Base-by-base conservation (phyloP, 2,113 vertebrate genomes). In the Cololabis saira region DNA sequence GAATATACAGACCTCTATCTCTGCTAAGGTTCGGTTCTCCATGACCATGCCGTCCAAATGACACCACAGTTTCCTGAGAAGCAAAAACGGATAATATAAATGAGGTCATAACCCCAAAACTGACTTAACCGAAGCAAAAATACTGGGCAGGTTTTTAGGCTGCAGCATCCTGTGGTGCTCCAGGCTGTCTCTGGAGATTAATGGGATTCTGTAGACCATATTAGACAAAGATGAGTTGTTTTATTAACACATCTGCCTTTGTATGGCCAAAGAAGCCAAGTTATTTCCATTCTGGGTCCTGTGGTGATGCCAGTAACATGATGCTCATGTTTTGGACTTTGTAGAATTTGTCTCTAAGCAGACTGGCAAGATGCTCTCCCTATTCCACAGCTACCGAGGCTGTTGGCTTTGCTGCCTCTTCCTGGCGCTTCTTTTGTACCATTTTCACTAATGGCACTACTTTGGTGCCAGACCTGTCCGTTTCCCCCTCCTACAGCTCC, bases 261-360 rank as follows among this genome's bases (percentile, higher is more conserved):
- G 44, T 21, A 48, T 24, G 9, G 44, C 17, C 48, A 16, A 61
- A 61, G 44, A 40, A 37, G 18, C 27, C 27, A 21, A 16, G 27
- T 61, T 44, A 33, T 37, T 61, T 61, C 7, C 15, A 49, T 49
- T 7, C 18, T 30, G 59, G 59, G 59, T 50, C 48, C 3, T 12
- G 19, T 3, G 22, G 19, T 21, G 12, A 21, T 13, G 48, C 18
- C 48, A 50, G 48, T 4, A 5, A 50, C 18, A 50, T 50, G 12
- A 50, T 13, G 17, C 19, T 50, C 19, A 50, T 18, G 18, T 50
- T 50, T 18, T 50, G 10, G 12, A 50, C 18, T 12, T 50, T 21
- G 21, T 50, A 3, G 12, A 50, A 12, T 12, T 50, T 21, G 21
- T 50, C 48, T 1, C 10, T 5, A 12, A 22, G 12, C 3, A 50